Conservation (phyloP, 2,113 vertebrate species). For the Jacana jacana region DNA sequence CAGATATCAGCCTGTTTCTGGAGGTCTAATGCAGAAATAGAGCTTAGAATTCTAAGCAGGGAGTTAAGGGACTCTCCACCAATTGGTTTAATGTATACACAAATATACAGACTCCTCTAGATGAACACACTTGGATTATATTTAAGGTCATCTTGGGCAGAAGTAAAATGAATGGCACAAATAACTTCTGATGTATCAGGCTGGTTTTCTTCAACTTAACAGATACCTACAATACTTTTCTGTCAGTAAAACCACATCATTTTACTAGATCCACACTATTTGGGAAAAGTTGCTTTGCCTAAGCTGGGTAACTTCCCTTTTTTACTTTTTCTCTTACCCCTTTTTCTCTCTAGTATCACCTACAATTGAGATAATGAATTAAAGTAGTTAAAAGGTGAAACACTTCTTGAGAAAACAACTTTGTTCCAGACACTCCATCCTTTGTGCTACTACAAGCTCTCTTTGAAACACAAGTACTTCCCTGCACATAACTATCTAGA, state of each 20-base stretch:
- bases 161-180: not conserved
- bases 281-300: not conserved
- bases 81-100: not conserved
- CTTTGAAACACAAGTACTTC: not conserved
- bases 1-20: not conserved
- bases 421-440: accelerated
- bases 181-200: not conserved
- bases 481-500: not conserved
- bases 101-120: not conserved
- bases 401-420: not conserved
- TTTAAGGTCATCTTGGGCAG: not conserved
- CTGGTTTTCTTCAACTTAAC: not conserved
- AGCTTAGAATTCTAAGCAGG: not conserved
- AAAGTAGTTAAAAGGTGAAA: not conserved
- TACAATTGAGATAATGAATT: not conserved
- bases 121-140: not conserved
- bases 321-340: not conserved
- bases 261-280: not conserved
- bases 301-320: not conserved
- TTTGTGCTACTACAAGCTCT: not conserved
- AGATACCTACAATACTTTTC: not conserved
- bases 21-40: not conserved
- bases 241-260: not conserved
- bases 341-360: not conserved
- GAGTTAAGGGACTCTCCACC: not conserved